Evolutionary conservation across 2,797 vertebrate genomes (phyloP).

Genomic region (Eospalax fontanierii): DNA sequence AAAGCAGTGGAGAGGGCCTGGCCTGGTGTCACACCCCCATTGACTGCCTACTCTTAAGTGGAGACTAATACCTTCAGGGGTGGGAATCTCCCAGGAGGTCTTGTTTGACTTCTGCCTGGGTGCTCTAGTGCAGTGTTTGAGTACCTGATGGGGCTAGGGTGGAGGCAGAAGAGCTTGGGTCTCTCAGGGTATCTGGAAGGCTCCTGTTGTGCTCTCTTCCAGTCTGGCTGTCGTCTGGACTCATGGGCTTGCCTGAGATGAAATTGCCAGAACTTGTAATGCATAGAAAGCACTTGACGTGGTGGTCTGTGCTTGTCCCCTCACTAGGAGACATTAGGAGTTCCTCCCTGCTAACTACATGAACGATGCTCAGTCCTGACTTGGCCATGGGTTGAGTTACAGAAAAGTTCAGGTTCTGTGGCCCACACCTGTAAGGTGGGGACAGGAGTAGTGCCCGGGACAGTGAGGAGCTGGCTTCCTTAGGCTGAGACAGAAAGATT

Average conservation of each 20-base stretch:
- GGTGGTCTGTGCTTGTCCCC: fast-evolving
- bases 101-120: background rate
- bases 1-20: background rate
- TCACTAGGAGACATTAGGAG: background rate
- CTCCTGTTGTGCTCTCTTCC: background rate
- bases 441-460: too few species aligned
- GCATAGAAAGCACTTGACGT: background rate
- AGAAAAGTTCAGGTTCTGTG: background rate
- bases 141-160: too few species aligned
- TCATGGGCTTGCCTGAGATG: fast-evolving
- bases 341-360: background rate
- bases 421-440: background rate
- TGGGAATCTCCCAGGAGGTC: fast-evolving
- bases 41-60: background rate
- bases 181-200: background rate
- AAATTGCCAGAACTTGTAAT: too few species aligned
- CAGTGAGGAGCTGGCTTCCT: too few species aligned
- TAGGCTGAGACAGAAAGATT: background rate
- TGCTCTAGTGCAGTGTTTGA: background rate
- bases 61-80: background rate
- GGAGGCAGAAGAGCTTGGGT: background rate
- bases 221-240: too few species aligned
- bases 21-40: too few species aligned
- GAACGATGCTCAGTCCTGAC: background rate
- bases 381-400: background rate